Evolutionary conservation across 2,797 vertebrate genomes (phyloP).

Genomic region (Takifugu ocellatus): DNA sequence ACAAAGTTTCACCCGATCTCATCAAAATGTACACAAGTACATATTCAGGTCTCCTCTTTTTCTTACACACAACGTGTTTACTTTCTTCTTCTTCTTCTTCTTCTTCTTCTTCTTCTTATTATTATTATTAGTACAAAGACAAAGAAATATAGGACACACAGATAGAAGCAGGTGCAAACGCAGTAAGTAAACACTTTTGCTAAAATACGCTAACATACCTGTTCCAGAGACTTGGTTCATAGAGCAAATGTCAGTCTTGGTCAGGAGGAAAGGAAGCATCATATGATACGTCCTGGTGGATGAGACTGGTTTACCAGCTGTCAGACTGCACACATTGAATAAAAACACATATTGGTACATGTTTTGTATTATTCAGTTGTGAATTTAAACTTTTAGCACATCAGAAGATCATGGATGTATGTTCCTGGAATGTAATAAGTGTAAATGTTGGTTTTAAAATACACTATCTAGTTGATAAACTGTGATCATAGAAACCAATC

Average conservation of each 20-base stretch:
- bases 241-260: slow-evolving; percentile 72
- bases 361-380: neutral
- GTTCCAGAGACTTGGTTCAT: slow-evolving; percentile 75
- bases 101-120: too few species aligned
- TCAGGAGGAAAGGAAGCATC: slow-evolving; percentile 85
- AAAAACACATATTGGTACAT: neutral
- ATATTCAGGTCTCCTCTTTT: too few species aligned
- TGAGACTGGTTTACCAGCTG: slow-evolving; percentile 83
- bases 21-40: too few species aligned
- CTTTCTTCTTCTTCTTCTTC: too few species aligned
- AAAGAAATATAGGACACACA: neutral
- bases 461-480: too few species aligned
- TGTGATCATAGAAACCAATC: too few species aligned
- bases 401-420: neutral
- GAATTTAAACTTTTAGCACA: neutral
- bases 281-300: slow-evolving; percentile 85
- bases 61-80: too few species aligned
- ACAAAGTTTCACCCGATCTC: too few species aligned
- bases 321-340: slow-evolving; percentile 71
- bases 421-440: too few species aligned
- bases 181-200: neutral
- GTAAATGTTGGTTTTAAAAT: too few species aligned
- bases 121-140: too few species aligned
- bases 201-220: slow-evolving; percentile 46
- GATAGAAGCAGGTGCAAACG: neutral